Evolutionary conservation across 2,888 invertebrate species (phyloP), one percentile per base, ranked within the genome.

Genomic region (Zygothrica quintamaculata): DNA sequence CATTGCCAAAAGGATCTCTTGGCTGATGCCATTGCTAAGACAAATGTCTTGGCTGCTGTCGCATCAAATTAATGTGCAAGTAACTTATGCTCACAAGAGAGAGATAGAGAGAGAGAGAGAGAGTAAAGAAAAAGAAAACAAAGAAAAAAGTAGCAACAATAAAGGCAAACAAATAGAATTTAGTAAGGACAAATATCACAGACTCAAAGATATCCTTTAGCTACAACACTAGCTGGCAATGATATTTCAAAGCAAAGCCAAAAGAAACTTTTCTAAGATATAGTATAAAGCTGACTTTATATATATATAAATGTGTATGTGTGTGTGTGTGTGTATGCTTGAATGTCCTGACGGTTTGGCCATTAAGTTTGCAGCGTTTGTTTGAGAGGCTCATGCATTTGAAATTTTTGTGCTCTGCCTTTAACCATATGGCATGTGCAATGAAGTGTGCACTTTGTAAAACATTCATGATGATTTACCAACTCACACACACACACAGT

Each of bases 391-490:
- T 81, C 82, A 78, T 80, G 85, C 80, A 80, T 80, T 84, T 80
- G 75, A 81, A 81, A 84, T 82, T 65, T 36, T 65, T 36, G 12
- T 13, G 13, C 43, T 22, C 52, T 15, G 56, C 64, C 36, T 34
- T 39, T 42, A 31, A 46, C 53, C 61, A 61, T 73, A 61, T 73
- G 61, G 68, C 59, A 62, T 66, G 61, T 65, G 71, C 78, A 81
- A 85, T 85, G 79, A 82, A 85, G 85, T 85, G 76, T 85, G 76
- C 76, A 67, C 65, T 48, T 65, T 64, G 50, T 80, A 48, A 81
- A 85, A 78, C 55, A 85, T 81, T 68, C 79, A 85, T 82, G 67
- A 68, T 84, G 75, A 77, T 84, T 81, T 80, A 72, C 70, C 77
- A 67, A 59, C 52, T 29, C 44, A 31, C 39, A 16, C 31, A 18